Evolutionary conservation across 1,140 invertebrate species (phyloP).

Genomic region (Epicauta chinensis): DNA sequence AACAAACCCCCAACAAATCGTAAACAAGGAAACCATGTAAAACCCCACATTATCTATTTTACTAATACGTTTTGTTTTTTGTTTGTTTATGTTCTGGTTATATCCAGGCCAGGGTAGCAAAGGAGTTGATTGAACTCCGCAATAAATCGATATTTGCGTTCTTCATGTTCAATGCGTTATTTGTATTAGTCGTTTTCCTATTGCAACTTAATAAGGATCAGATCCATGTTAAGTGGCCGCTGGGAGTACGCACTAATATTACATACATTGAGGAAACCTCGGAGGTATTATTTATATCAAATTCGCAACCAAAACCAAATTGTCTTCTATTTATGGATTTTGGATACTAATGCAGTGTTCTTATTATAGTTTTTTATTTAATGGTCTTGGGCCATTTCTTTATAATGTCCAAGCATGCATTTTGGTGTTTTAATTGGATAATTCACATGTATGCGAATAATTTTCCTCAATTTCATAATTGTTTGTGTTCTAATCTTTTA

Average conservation of each 20-base stretch:
- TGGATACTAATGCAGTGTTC: constrained; percentile 37
- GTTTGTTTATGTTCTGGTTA: too few relatives aligned
- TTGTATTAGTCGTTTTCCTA: constrained; percentile 96
- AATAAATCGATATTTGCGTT: constrained; percentile 97
- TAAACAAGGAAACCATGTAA: constrained; percentile 19
- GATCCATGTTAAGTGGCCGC: constrained; percentile 90
- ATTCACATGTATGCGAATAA: too few relatives aligned
- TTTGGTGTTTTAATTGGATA: too few relatives aligned
- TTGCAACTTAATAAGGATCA: constrained; percentile 97
- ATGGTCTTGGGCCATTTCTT: too few relatives aligned
- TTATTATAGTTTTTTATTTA: neutral
- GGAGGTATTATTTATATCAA: constrained; percentile 57
- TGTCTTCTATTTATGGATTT: constrained; percentile 31
- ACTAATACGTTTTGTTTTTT: constrained; percentile 44
- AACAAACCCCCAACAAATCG: too few relatives aligned
- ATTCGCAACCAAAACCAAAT: constrained; percentile 1
- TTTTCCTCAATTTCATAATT: too few relatives aligned
- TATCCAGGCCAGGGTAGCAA: constrained; percentile 74
- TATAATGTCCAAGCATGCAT: too few relatives aligned
- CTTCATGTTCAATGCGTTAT: constrained; percentile 99
- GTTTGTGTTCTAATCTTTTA: too few relatives aligned
- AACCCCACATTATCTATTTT: constrained; percentile 19
- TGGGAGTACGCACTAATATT: constrained; percentile 91
- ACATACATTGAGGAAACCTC: constrained; percentile 85
- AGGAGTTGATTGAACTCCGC: constrained; percentile 84